phyloP scores from a whole-genome alignment of 2,797 vertebrate species.

The Falco concolor region DNA sequence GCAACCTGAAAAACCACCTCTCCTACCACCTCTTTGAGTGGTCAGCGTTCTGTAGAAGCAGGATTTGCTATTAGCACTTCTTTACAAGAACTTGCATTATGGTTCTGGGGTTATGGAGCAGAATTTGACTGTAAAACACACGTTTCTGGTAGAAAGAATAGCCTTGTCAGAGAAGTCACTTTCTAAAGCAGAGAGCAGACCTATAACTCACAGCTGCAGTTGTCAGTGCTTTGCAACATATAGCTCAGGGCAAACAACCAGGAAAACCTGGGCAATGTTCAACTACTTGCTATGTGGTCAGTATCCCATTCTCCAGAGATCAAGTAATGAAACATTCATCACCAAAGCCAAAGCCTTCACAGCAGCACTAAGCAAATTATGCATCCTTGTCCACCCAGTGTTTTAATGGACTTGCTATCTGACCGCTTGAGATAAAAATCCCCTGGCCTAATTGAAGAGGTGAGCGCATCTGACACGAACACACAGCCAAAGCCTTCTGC shows the following conservation, averaged over 20 bases:
- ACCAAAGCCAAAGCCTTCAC: neutral
- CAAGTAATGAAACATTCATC: slow-evolving; percentile 9
- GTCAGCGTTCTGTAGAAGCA: neutral
- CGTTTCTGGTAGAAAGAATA: neutral
- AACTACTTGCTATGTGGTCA: neutral
- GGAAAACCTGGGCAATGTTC: neutral
- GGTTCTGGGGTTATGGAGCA: neutral
- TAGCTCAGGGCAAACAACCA: neutral
- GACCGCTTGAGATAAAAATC: slow-evolving; percentile 8
- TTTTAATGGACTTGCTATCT: slow-evolving; percentile 41
- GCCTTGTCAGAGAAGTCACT: neutral
- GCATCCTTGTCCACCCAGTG: neutral
- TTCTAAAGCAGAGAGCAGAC: neutral
- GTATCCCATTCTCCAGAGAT: neutral
- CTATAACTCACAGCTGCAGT: neutral
- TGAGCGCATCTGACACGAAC: neutral
- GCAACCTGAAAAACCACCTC: neutral
- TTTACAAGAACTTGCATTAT: neutral
- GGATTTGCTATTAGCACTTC: neutral
- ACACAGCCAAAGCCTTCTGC: neutral
- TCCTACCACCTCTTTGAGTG: rapidly evolving
- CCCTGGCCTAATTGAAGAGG: neutral
- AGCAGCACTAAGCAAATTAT: neutral
- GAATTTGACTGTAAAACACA: neutral
- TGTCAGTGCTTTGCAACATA: neutral